Conservation (phyloP, 2,113 vertebrate genomes). For the Azemiops feae region DNA sequence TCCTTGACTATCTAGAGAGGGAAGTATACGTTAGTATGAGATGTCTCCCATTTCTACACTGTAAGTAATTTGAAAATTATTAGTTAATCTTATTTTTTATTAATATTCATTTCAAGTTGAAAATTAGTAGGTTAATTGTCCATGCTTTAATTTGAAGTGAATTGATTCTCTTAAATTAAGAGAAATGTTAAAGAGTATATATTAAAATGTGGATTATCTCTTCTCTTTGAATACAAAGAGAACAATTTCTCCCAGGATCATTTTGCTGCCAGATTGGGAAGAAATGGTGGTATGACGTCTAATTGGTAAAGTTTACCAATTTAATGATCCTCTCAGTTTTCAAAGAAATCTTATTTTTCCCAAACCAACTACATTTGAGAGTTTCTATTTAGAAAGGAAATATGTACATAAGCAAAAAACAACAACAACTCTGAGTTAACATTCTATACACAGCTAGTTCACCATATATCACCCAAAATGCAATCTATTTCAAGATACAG, state of each 20-base stretch:
- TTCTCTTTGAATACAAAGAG: not conserved
- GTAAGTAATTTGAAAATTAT: not conserved
- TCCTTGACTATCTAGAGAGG: not conserved
- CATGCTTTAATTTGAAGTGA: not conserved
- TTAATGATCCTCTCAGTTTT: not conserved
- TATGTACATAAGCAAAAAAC: not conserved
- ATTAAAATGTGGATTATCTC: not conserved
- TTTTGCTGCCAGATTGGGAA: not conserved
- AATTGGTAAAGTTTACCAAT: not conserved
- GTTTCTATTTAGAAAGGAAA: not conserved
- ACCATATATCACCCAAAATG: not conserved
- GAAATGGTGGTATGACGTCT: not conserved
- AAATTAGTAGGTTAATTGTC: not conserved
- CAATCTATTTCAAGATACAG: not conserved
- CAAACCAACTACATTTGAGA: rapidly evolving
- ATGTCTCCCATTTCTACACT: not conserved
- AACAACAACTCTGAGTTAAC: not conserved
- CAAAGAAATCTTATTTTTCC: not conserved
- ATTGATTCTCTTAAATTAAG: not conserved
- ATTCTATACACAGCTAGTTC: not conserved
- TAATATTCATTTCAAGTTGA: not conserved
- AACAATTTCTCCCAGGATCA: not conserved
- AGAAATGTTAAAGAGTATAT: not conserved
- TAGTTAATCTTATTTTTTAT: not conserved
- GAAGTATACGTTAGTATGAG: not conserved